Conservation (phyloP, 2,113 vertebrate genomes). For the Serranochromis macrocephalus region DNA sequence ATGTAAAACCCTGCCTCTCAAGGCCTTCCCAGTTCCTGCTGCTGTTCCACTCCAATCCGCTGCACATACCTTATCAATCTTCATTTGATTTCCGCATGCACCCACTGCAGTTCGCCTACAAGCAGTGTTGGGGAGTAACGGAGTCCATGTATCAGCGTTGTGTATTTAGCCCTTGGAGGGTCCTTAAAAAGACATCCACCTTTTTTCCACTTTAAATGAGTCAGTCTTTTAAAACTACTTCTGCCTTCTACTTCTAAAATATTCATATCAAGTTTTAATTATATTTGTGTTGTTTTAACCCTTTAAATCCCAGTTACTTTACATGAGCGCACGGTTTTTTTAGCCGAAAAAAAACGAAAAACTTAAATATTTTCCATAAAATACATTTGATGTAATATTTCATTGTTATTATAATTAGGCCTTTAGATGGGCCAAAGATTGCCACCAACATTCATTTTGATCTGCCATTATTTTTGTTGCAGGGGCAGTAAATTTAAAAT, state of each 20-base stretch:
- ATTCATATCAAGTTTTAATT: not conserved
- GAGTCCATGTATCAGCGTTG: not conserved
- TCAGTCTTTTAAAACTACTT: not conserved
- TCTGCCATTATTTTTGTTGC: not conserved
- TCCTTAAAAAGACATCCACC: not conserved
- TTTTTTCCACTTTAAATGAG: not conserved
- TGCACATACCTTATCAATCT: not conserved
- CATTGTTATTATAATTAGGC: not conserved
- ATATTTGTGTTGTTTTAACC: not conserved
- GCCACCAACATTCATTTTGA: not conserved
- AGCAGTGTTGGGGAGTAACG: not conserved
- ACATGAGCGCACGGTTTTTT: not conserved
- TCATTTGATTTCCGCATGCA: not conserved
- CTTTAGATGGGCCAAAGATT: not conserved
- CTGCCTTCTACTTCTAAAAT: not conserved
- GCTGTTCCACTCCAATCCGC: not conserved
- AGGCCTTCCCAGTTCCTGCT: not conserved
- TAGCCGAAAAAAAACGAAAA: fast-evolving
- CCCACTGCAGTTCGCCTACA: not conserved
- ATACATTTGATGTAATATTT: not conserved
- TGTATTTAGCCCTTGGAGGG: not conserved
- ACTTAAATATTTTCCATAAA: not conserved
- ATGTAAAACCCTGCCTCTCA: not conserved
- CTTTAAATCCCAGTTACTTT: not conserved
- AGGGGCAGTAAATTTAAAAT: not conserved